Percentiles rank a stretch among this genome's conserved stretches.
phyloP scores from a whole-genome alignment of 2,797 vertebrate genomes.

The Lepidocolaptes lacrymiger region DNA sequence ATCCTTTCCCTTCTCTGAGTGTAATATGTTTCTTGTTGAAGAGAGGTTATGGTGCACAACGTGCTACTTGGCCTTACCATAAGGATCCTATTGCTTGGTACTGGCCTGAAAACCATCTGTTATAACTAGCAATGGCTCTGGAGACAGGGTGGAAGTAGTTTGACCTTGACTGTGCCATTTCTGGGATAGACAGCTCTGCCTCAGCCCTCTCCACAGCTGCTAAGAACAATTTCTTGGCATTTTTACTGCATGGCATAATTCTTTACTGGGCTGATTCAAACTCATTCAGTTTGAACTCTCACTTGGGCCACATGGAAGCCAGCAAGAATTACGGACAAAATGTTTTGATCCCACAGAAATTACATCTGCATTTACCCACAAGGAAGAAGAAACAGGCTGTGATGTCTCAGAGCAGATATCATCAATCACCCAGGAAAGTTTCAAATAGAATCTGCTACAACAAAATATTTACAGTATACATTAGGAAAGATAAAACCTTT shows the following conservation, averaged over 20 bases:
- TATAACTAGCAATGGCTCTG: neutral
- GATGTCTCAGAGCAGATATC: neutral
- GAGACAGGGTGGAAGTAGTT: neutral
- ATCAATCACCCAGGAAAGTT: neutral
- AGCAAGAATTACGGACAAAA: neutral
- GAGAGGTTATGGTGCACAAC: neutral
- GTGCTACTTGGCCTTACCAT: neutral
- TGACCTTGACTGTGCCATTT: neutral
- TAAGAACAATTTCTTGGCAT: neutral
- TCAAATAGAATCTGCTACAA: neutral
- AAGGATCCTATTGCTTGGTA: neutral
- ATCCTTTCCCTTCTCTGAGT: neutral
- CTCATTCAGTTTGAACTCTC: neutral
- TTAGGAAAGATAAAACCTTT: constrained; percentile 15
- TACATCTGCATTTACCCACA: neutral
- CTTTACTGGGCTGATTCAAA: neutral
- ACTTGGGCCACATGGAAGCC: neutral
- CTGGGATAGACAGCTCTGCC: neutral
- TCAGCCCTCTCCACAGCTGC: neutral
- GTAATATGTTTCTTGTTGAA: neutral
- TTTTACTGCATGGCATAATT: neutral
- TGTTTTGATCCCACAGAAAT: neutral
- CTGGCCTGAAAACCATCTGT: neutral
- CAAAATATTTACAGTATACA: constrained; percentile 3
- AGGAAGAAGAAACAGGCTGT: neutral